Conservation (phyloP, 1,140 invertebrate genomes). For the Wasmannia auropunctata region DNA sequence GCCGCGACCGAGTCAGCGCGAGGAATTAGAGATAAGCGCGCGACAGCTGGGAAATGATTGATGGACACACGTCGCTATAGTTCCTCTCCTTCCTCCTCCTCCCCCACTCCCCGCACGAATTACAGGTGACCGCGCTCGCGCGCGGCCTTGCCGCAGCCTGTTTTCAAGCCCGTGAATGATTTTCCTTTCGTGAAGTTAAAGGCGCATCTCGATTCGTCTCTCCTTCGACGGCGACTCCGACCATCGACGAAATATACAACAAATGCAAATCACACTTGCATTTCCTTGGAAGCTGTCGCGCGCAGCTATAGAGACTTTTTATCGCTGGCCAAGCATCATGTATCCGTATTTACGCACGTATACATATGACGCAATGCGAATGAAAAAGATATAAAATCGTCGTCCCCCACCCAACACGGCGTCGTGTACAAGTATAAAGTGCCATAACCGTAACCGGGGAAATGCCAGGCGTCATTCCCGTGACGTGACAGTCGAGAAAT, state of each 20-base stretch:
- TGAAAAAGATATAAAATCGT: background rate
- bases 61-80: conserved; percentile 37
- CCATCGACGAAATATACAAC: background rate
- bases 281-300: background rate
- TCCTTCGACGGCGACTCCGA: background rate
- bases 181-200: conserved; percentile 30
- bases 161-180: conserved; percentile 30
- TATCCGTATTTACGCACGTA: background rate
- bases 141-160: conserved; percentile 6
- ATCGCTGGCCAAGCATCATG: background rate
- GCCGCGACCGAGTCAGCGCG: background rate
- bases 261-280: conserved; percentile 7
- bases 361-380: background rate
- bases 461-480: background rate
- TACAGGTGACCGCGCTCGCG: background rate
- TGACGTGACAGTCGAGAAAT: background rate
- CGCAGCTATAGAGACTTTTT: background rate
- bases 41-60: conserved; percentile 46
- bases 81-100: too few species aligned
- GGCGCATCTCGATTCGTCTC: background rate
- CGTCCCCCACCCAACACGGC: too few species aligned
- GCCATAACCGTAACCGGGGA: background rate
- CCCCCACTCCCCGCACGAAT: too few species aligned
- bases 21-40: conserved; percentile 34
- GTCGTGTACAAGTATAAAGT: background rate